A percentile compares a stretch with the other conserved stretches of the same genome.
Evolutionary conservation across 2,113 vertebrate species (phyloP).

Genomic region (Sphaerodactylus townsendi): DNA sequence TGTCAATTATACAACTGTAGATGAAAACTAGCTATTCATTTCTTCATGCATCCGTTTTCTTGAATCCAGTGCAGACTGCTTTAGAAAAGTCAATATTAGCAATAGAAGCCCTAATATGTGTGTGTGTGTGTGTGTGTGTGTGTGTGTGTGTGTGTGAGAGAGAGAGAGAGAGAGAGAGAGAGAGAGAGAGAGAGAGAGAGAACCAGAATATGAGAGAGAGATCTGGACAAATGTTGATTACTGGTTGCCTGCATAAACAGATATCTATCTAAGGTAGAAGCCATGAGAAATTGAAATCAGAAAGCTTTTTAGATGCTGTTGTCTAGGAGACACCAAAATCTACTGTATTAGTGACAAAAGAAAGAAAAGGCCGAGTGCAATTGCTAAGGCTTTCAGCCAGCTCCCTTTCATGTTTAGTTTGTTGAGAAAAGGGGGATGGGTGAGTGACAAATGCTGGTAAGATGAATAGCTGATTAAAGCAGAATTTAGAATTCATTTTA

Average conservation of each 20-base stretch:
- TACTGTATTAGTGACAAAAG: conserved; percentile 65
- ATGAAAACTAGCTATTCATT: too few relatives aligned
- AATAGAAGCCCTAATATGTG: too few relatives aligned
- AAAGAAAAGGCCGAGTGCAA: conserved; percentile 69
- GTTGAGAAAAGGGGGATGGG: conserved; percentile 54
- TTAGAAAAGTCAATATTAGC: too few relatives aligned
- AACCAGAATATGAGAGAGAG: too few relatives aligned
- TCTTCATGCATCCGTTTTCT: conserved; percentile 18
- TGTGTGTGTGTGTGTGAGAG: too few relatives aligned
- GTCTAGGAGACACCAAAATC: conserved; percentile 72
- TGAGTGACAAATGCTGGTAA: conserved; percentile 57
- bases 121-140: too few relatives aligned
- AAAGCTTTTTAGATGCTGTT: conserved; percentile 61
- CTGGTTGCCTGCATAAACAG: conserved; percentile 25
- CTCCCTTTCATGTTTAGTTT: conserved; percentile 59
- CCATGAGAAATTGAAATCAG: conserved; percentile 63
- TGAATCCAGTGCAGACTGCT: conserved; percentile 2
- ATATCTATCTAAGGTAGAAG: conserved; percentile 30
- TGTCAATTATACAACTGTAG: too few relatives aligned
- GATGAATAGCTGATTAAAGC: conserved; percentile 37
- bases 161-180: too few relatives aligned
- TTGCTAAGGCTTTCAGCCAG: conserved; percentile 65
- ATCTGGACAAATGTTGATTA: neutral
- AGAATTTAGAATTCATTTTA: conserved; percentile 37
- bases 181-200: too few relatives aligned